A percentile compares a stretch with the other conserved stretches of the same genome.
Evolutionary conservation across 2,113 vertebrate genomes (phyloP).

Genomic region (Crotalus horridus): DNA sequence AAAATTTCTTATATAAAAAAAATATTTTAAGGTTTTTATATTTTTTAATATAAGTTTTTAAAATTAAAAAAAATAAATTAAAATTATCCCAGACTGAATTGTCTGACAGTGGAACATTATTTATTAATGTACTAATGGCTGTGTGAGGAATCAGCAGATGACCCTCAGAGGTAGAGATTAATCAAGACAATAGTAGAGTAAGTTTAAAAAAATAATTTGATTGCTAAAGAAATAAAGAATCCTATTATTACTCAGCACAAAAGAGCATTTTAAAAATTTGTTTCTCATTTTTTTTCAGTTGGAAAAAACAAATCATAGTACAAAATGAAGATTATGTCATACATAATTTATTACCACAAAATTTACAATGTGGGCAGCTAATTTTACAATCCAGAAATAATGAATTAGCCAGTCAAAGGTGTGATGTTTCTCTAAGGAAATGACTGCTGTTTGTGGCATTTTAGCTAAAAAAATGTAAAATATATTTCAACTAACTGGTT

Average conservation of each 20-base stretch:
- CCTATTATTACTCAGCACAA: background rate
- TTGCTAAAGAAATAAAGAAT: background rate
- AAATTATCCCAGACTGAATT: background rate
- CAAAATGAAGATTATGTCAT: background rate
- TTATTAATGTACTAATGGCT: background rate
- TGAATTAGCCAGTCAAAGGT: background rate
- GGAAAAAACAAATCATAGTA: background rate
- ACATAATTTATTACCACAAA: background rate
- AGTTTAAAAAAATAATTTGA: background rate
- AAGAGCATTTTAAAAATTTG: background rate
- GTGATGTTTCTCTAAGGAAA: background rate
- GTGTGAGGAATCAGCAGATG: background rate
- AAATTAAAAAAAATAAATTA: background rate
- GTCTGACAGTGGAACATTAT: background rate
- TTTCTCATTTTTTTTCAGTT: background rate
- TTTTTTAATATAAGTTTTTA: background rate
- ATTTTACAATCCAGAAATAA: background rate
- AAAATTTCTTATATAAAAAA: too few relatives aligned
- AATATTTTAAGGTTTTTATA: background rate
- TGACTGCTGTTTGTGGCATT: background rate
- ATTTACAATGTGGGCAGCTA: background rate
- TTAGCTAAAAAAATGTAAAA: background rate
- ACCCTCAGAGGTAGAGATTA: background rate
- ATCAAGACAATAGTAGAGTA: background rate
- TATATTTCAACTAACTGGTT: background rate